Base-by-base conservation (phyloP, 2,888 invertebrate genomes). In the Dicyrtomina minuta region DNA sequence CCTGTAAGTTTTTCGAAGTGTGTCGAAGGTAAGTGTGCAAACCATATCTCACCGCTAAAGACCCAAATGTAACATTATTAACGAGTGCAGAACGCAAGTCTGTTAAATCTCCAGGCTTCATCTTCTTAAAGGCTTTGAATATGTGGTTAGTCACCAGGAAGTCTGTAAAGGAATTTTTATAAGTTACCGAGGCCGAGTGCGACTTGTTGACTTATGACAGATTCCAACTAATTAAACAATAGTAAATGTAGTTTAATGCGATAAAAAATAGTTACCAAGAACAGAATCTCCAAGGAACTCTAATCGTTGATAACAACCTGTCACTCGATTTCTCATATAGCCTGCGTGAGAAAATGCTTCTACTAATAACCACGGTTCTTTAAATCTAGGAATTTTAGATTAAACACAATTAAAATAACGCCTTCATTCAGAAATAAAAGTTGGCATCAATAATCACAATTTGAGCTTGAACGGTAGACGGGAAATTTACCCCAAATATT, bases 61-160 rank as follows among this genome's bases (percentile, higher is more conserved):
- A 90, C 0, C 94, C 97, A 80, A 99, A 93, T 0, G 96, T 97
- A 70, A 92, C 89, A 80, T 99, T 99, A 81, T 99, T 98, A 2
- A 99, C 98, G 2, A 99, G 85, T 0, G 98, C 93, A 0, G 97
- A 96, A 44, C 98, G 85, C 71, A 98, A 81, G 83, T 98, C 97
- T 0, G 97, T 97, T 68, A 99, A 83, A 20, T 92, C 88, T 0
- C 96, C 97, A 72, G 87, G 88, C 72, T 87, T 87, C 26, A 64
- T 26, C 0, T 43, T 20, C 15, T 33, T 55, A 17, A 4, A 27
- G 1, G 17, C 22, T 81, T 96, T 93, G 80, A 87, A 97, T 65
- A 99, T 90, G 80, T 93, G 88, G 13, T 90, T 85, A 0, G 96
- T 95, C 27, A 96, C 88, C 13, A 96, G 82, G 81, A 94, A 94